Evolutionary conservation across 2,113 vertebrate species (phyloP), one percentile per base, ranked within the genome.

Genomic region (Megaceryle maxima): DNA sequence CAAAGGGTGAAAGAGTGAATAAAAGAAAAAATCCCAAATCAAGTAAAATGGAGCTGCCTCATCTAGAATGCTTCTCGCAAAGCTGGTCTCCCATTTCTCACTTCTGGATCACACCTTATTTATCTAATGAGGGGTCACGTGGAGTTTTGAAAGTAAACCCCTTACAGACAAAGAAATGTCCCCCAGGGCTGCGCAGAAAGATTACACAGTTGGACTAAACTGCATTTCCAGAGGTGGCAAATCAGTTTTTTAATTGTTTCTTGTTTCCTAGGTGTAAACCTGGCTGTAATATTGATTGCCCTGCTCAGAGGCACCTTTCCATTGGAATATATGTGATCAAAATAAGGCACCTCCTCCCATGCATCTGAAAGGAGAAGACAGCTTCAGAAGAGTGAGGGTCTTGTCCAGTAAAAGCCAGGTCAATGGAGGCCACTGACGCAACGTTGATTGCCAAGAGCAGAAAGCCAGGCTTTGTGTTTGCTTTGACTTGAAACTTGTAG

Each of bases 281-380:
- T 46, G 73, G 56, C 6, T n/a, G 55, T 3, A 22, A 75, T 93
- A 94, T 22, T 39, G 86, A 93, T 90, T 90, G 73, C 83, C 92
- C 87, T 35, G 19, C 66, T 67, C 59, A 77, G 86, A 92, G 75
- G 64, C 75, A 92, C 84, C 78, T 91, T 95, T 95, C 92, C 70
- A 79, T 75, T 83, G 83, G 89, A 95, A 95, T 85, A 94, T 79
- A 91, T 21, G 62, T 92, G 91, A 87, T 93, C 70, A 95, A 97
- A 96, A 94, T 83, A 91, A 94, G 88, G 70, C 74, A 51, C 60
- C 64, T 78, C 72, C 57, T 95, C 85, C 78, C 60, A 59, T 63
- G 77, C 59, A 92, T 69, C 73, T 80, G 72, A 95, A 92, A 95
- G 88, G 26, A 89, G 64, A 80, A 91, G 37, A 28, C 74, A 76